Evolutionary conservation across 1,140 invertebrate species (phyloP).

Genomic region (Chrysoperla carnea): DNA sequence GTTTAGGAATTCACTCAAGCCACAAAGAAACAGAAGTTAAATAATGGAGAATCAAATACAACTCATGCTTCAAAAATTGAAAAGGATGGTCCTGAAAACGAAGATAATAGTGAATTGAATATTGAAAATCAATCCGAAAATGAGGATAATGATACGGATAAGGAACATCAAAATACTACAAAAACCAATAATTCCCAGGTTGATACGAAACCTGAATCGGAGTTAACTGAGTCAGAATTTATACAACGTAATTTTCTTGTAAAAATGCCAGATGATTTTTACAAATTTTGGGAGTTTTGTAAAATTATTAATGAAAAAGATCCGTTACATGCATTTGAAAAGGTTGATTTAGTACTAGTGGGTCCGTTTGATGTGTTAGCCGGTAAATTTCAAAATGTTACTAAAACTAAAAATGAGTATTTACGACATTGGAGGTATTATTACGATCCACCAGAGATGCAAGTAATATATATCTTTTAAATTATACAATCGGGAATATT

Average conservation of each 20-base stretch:
- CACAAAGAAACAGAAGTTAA: constrained; percentile 9
- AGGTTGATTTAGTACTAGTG: constrained; percentile 52
- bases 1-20: constrained; percentile 8
- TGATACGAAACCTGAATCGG: background rate
- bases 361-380: constrained; percentile 75
- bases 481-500: constrained; percentile 2
- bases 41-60: constrained; percentile 7
- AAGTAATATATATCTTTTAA: constrained; percentile 27
- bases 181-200: no score
- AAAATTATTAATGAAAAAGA: constrained; percentile 37
- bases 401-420: constrained; percentile 37
- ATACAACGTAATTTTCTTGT: constrained; percentile 63
- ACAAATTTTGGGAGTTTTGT: constrained; percentile 66
- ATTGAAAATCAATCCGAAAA: no score
- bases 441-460: constrained; percentile 88
- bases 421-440: constrained; percentile 78
- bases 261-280: constrained; percentile 82
- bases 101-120: no score
- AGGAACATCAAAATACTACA: no score
- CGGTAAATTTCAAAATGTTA: constrained; percentile 36
- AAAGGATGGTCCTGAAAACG: constrained; percentile 2
- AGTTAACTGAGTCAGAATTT: constrained; percentile 20
- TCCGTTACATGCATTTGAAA: constrained; percentile 42
- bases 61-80: constrained; percentile 10
- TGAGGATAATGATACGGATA: no score